A percentile compares a stretch with the other conserved stretches of the same genome.
Evolutionary conservation across 2,797 vertebrate species (phyloP).

Genomic region (Tympanoctomys barrerae): DNA sequence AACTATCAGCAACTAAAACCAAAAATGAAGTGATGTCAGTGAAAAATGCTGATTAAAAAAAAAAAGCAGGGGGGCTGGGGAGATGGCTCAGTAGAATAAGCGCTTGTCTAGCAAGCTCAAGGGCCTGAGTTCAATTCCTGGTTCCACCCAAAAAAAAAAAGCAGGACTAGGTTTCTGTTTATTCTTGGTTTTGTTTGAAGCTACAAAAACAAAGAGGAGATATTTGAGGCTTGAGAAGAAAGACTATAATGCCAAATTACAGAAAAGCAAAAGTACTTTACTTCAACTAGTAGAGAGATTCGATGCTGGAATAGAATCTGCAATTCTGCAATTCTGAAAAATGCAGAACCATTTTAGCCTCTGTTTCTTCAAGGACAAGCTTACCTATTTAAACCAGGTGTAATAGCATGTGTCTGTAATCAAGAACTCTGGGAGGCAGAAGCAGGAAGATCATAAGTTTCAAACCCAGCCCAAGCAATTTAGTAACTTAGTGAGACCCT

Average conservation of each 20-base stretch:
- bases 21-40: constrained; percentile 41
- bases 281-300: not conserved
- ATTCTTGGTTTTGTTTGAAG: constrained; percentile 41
- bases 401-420: not conserved
- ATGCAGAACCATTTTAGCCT: not conserved
- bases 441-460: not conserved
- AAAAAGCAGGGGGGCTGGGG: not conserved
- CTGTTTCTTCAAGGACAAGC: not conserved
- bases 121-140: too few species aligned
- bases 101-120: too few species aligned
- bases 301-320: not conserved
- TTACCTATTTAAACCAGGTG: not conserved
- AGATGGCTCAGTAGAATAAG: too few species aligned
- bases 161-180: not conserved
- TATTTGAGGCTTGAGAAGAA: not conserved
- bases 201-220: not conserved
- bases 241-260: not conserved
- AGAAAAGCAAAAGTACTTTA: constrained; percentile 51
- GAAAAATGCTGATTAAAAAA: constrained; percentile 34
- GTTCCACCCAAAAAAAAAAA: not conserved
- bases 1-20: constrained; percentile 48
- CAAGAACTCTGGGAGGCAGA: not conserved
- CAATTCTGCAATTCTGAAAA: constrained; percentile 38
- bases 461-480: not conserved
- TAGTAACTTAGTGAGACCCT: not conserved